These are phyloP conservation scores for Chloroceryle inda DNA, from an alignment of 2,797 vertebrate species.

Conservation along the genomic window DNA sequence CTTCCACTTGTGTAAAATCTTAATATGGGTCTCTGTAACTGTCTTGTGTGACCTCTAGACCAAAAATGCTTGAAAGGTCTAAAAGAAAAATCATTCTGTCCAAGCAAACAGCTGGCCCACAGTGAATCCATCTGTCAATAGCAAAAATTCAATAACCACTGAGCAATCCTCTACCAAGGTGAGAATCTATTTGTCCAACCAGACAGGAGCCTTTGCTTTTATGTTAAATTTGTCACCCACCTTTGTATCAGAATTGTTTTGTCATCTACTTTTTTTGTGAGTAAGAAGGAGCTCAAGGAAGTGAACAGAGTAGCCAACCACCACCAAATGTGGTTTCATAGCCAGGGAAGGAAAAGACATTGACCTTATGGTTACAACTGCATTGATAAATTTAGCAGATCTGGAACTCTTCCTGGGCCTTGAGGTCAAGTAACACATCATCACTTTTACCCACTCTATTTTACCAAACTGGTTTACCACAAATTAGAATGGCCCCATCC, in stretches of 20 bases:
- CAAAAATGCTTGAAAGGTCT: neutral
- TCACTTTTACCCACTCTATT: neutral
- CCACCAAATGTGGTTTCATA: neutral
- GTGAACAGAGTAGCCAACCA: neutral
- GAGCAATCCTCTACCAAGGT: neutral
- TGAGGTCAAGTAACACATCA: neutral
- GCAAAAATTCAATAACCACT: neutral
- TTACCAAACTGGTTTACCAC: neutral
- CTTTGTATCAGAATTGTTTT: neutral
- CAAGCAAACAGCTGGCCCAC: slow-evolving; percentile 22
- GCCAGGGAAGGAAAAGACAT: neutral
- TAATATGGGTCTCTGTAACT: neutral
- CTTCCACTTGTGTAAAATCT: neutral
- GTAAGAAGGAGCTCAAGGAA: neutral
- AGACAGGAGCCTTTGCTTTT: neutral
- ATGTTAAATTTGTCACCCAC: neutral
- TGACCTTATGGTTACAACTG: neutral
- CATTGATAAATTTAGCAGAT: neutral
- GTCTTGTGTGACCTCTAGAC: neutral
- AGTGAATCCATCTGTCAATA: slow-evolving; percentile 11
- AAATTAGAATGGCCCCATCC: neutral
- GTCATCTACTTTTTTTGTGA: neutral
- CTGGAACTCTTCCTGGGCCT: neutral
- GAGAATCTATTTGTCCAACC: neutral
- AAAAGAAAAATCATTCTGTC: neutral